These are phyloP conservation scores for Synanthedon vespiformis DNA, from an alignment of 2,888 invertebrate genomes.

Conservation along the genomic window DNA sequence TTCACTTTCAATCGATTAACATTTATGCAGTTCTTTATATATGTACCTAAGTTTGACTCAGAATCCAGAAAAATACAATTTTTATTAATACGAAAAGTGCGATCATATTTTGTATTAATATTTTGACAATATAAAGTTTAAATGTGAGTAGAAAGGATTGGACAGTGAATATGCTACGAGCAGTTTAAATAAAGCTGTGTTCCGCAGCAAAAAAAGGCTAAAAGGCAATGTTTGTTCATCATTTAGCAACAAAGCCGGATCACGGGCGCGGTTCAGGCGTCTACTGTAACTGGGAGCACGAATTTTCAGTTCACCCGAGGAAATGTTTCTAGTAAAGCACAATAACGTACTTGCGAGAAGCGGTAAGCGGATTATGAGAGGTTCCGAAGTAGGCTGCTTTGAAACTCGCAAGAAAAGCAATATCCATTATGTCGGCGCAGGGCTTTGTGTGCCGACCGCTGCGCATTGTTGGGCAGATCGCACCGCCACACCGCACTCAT, in stretches of 20 bases:
- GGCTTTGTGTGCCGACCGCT: slow-evolving; percentile 49
- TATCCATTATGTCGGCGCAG: slow-evolving; percentile 63
- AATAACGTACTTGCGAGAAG: slow-evolving; percentile 54
- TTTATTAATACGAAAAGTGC: no score
- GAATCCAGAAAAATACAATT: no score
- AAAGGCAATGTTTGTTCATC: slow-evolving; percentile 2
- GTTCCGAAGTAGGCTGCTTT: slow-evolving; percentile 65
- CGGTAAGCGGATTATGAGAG: slow-evolving; percentile 66
- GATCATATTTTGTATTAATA: no score
- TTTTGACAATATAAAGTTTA: no score
- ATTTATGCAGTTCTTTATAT: no score
- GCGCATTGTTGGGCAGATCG: slow-evolving; percentile 44
- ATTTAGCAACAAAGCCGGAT: slow-evolving; percentile 28
- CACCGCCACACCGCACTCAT: slow-evolving; percentile 25
- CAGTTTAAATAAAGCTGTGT: neutral
- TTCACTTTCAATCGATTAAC: no score
- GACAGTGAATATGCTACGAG: no score
- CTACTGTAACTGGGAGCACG: slow-evolving; percentile 27
- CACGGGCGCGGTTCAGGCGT: slow-evolving; percentile 11
- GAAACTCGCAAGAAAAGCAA: slow-evolving; percentile 68
- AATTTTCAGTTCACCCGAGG: slow-evolving; percentile 20
- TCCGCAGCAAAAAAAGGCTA: neutral
- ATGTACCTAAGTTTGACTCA: no score
- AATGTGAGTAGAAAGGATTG: no score
- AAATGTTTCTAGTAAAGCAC: slow-evolving; percentile 58